Evolutionary conservation across 1,140 invertebrate genomes (phyloP).

Genomic region (Dendroctonus ponderosae): DNA sequence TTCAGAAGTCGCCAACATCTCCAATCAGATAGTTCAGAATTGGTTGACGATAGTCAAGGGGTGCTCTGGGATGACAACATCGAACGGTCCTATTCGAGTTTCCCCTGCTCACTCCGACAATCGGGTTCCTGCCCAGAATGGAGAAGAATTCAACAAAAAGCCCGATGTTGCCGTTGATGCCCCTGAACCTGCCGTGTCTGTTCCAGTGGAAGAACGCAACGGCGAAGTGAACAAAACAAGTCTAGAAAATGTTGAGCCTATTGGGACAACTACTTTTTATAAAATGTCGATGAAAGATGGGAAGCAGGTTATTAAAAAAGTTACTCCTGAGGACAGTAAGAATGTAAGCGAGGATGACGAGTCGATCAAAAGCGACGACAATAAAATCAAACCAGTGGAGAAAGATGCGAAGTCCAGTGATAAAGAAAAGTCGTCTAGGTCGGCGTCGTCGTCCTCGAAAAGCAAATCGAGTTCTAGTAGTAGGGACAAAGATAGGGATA

Average conservation of each 20-base stretch:
- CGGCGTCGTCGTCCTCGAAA: slow-evolving; percentile 24
- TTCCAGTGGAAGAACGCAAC: background rate
- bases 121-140: too few species aligned
- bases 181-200: slow-evolving; percentile 10
- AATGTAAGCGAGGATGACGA: slow-evolving; percentile 22
- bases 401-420: slow-evolving; percentile 30
- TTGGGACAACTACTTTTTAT: slow-evolving; percentile 52
- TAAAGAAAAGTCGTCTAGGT: slow-evolving; percentile 48
- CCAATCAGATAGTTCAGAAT: slow-evolving; percentile 80
- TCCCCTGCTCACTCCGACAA: background rate
- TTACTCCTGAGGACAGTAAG: slow-evolving; percentile 48
- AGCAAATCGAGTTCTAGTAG: slow-evolving; percentile 42
- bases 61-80: slow-evolving; percentile 1
- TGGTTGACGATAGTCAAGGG: slow-evolving; percentile 83
- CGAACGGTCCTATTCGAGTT: background rate
- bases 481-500: slow-evolving; percentile 45
- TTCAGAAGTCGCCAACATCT: slow-evolving; percentile 55
- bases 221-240: slow-evolving; percentile 19
- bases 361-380: slow-evolving; percentile 5
- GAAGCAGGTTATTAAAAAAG: slow-evolving; percentile 68
- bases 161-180: background rate
- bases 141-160: background rate
- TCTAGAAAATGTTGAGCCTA: slow-evolving; percentile 24
- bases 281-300: slow-evolving; percentile 74
- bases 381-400: slow-evolving; percentile 34